Percentiles rank a stretch among this genome's conserved stretches.
Evolutionary conservation across 2,797 vertebrate species (phyloP).

Genomic region (Scolopax rusticola): DNA sequence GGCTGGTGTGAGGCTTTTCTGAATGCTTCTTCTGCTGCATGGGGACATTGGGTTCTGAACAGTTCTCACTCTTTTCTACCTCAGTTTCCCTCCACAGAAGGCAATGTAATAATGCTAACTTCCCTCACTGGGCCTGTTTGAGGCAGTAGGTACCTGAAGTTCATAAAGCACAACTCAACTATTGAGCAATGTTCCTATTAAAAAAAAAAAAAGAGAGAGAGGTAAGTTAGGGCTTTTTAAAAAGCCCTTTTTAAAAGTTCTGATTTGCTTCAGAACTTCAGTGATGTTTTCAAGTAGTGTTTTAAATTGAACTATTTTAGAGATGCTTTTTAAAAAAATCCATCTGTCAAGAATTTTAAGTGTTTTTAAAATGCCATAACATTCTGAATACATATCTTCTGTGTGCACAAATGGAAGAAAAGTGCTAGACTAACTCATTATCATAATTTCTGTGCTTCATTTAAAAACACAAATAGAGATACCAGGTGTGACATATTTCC

Average conservation of each 20-base stretch:
- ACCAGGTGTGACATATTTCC: background rate
- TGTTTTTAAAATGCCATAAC: background rate
- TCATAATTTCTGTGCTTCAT: background rate
- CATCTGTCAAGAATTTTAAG: background rate
- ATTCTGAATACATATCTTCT: background rate
- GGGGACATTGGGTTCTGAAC: background rate
- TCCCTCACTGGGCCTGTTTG: background rate
- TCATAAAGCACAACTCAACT: conserved; percentile 6
- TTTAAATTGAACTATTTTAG: background rate
- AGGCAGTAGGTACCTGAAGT: background rate
- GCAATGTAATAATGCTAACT: background rate
- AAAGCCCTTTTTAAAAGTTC: background rate
- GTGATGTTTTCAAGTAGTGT: background rate
- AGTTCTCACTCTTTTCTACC: background rate
- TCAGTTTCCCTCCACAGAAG: background rate
- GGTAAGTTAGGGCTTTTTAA: background rate
- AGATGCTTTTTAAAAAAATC: background rate
- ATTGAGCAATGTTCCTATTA: background rate
- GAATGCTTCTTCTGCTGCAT: background rate
- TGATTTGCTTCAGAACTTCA: background rate
- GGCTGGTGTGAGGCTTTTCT: background rate
- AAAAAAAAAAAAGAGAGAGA: background rate
- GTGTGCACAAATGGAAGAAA: background rate
- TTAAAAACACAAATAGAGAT: background rate
- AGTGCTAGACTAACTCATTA: background rate